Base-by-base conservation (phyloP, 2,888 invertebrate genomes). In the Drosophila antonietae region DNA sequence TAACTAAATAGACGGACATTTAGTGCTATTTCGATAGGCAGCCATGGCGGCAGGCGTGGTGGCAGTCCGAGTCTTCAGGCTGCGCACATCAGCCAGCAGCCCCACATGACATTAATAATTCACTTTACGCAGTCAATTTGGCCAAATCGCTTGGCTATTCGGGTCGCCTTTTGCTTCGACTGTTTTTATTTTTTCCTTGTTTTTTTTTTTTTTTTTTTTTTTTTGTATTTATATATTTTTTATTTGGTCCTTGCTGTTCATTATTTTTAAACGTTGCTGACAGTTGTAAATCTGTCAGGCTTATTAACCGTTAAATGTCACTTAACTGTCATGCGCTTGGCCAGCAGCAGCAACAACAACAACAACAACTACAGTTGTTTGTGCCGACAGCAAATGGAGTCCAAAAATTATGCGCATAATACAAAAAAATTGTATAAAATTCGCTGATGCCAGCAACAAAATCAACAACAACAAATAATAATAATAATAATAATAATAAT, bases 291-390 rank as follows among this genome's bases (percentile, higher is more conserved):
- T 86, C 90, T 86, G 86, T 86, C 86, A 88, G 90, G 88, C 86
- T 86, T 86, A 86, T 86, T 86, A 86, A 89, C 86, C 90, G 86
- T 86, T 86, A 89, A 89, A 89, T 88, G 86, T 88, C 86, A 89
- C 86, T 86, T 89, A 85, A 83, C 85, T 86, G 86, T 88, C 86
- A 89, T 79, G 73, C 75, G 80, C 58, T 68, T 72, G 84, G 84
- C 56, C 79, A 71, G 62, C 55, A 68, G 18, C 64, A 63, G 37
- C 80, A 70, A 63, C 77, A 75, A 47, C 80, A 71, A 5, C 39
- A 41, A 62, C 80, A 65, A 28, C 33, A 65, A 60, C 69, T 55
- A 47, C 61, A 56, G 58, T 15, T 43, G 78, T 37, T 59, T 35
- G 74, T 78, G 46, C n/a, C 12, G 18, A 37, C 58, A 12, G 41